phyloP scores from a whole-genome alignment of 2,797 vertebrate genomes.

The Micromesistius poutassou region DNA sequence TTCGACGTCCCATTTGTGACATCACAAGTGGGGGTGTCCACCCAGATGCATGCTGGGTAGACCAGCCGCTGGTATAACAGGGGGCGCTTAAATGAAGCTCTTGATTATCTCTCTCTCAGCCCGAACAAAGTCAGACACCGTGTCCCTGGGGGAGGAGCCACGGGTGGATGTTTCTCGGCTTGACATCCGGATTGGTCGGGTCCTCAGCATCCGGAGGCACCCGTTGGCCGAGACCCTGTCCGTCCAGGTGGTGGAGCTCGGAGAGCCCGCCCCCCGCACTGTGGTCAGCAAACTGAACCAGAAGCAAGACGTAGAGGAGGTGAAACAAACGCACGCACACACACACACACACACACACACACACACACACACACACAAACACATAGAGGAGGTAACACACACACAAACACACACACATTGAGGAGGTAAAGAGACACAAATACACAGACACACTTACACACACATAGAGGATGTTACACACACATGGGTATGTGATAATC shows the following conservation, averaged over 20 bases:
- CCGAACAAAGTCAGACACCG: constrained; percentile 14
- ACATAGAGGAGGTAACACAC: neutral
- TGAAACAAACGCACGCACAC: constrained; percentile 5
- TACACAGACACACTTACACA: constrained; percentile 12
- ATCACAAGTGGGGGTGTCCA: neutral
- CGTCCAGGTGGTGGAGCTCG: constrained; percentile 87
- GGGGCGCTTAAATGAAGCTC: no score
- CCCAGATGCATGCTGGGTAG: neutral
- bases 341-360: constrained; percentile 16
- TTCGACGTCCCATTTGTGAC: neutral
- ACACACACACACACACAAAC: neutral
- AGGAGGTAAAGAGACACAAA: no score
- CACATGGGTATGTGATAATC: no score
- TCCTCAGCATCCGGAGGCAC: constrained; percentile 78
- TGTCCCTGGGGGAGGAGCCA: constrained; percentile 53
- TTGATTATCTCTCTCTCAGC: constrained; percentile 16
- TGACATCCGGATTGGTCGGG: constrained; percentile 86
- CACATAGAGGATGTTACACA: neutral
- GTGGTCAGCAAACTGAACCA: constrained; percentile 82
- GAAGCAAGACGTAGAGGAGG: constrained; percentile 70
- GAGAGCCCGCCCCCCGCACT: constrained; percentile 78
- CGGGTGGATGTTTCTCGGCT: constrained; percentile 81
- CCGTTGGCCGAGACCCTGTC: constrained; percentile 79
- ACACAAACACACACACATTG: constrained; percentile 16
- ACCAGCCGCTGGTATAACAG: no score